Conservation (phyloP, 2,888 invertebrate genomes). For the Pantelozetes paolii region DNA sequence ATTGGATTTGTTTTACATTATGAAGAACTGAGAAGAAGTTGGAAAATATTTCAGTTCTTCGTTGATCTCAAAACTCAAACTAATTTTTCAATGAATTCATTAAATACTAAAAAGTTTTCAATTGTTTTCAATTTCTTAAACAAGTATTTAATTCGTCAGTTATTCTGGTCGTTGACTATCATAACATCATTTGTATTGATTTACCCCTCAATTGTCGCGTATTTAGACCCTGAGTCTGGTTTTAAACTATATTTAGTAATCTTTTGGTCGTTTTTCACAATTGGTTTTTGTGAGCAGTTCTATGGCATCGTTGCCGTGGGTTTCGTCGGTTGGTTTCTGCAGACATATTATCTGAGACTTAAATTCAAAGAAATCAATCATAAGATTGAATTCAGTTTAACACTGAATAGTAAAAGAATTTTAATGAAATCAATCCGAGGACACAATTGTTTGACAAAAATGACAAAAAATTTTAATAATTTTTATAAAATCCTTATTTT, state of each 20-base stretch:
- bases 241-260: neutral
- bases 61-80: too few species aligned
- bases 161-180: neutral
- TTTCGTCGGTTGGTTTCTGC: neutral
- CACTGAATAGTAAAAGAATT: neutral
- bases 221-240: neutral
- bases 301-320: neutral
- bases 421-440: neutral
- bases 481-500: neutral
- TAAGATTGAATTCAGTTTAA: neutral
- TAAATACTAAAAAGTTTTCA: too few species aligned
- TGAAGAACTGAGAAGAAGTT: too few species aligned
- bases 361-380: conserved; percentile 17
- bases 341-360: neutral
- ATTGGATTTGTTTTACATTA: too few species aligned
- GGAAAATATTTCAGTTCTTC: too few species aligned
- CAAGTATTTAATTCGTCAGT: neutral
- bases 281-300: too few species aligned
- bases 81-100: too few species aligned
- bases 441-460: neutral
- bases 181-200: neutral
- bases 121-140: neutral
- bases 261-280: neutral
- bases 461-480: neutral
- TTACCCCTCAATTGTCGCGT: neutral